Conservation (phyloP, 1,140 invertebrate species). For the Halesus radiatus region DNA sequence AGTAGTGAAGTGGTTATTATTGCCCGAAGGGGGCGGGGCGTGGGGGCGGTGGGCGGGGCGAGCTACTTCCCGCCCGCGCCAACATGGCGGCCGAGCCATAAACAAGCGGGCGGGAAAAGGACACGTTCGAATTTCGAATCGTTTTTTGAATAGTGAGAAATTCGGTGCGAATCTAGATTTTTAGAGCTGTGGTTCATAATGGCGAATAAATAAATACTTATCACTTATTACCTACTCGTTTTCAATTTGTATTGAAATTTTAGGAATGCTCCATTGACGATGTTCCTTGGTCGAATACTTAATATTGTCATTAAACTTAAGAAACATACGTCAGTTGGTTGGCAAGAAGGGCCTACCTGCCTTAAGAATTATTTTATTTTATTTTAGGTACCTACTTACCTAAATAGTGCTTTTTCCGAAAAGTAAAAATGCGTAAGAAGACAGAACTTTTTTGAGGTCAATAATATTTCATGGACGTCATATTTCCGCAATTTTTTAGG, state of each 20-base stretch:
- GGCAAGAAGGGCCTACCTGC: too few species aligned
- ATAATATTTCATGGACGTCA: too few species aligned
- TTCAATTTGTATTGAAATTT: neutral
- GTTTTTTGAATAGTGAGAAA: constrained; percentile 8
- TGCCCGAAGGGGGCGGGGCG: constrained; percentile 48
- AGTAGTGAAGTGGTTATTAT: constrained; percentile 38
- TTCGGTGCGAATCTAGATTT: neutral
- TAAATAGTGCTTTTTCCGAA: too few species aligned
- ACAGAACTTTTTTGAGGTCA: too few species aligned
- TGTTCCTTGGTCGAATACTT: neutral
- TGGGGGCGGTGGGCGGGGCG: constrained; percentile 45
- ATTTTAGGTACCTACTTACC: too few species aligned
- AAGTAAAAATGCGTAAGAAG: too few species aligned
- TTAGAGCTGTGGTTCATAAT: neutral
- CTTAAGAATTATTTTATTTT: too few species aligned
- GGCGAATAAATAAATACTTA: too few species aligned
- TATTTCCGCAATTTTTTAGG: too few species aligned
- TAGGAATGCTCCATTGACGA: neutral
- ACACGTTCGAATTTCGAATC: constrained; percentile 24
- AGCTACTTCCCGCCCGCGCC: constrained; percentile 57
- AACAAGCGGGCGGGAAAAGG: constrained; percentile 34
- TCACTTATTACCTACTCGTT: too few species aligned
- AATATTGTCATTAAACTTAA: too few species aligned
- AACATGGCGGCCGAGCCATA: constrained; percentile 48
- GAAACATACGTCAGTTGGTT: too few species aligned